Evolutionary conservation across 92 coral and sea anemone species (phyloP).

Genomic region (Pocillopora meandrina): DNA sequence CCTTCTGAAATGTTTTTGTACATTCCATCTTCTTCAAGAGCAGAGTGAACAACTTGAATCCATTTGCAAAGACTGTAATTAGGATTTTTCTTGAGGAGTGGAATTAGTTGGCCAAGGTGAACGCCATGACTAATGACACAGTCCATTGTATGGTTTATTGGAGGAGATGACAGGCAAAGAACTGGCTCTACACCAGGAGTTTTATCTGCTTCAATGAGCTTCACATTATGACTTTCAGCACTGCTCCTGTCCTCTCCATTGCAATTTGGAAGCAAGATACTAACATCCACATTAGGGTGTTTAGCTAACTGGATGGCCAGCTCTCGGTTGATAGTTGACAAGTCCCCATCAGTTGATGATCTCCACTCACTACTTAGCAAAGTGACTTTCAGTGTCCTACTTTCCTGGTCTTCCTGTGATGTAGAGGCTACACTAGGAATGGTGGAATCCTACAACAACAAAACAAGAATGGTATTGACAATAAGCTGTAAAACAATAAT

Average conservation of each 20-base stretch:
- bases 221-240: not conserved
- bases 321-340: not conserved
- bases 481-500: not conserved
- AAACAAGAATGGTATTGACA: no score
- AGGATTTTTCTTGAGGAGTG: no score
- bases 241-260: not conserved
- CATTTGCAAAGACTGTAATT: no score
- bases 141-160: not conserved
- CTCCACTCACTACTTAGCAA: not conserved
- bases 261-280: no score
- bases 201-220: not conserved
- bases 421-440: not conserved
- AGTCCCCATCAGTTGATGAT: not conserved
- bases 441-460: not conserved
- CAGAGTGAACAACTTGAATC: no score
- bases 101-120: no score
- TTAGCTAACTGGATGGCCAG: not conserved
- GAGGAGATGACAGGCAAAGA: not conserved
- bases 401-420: slow-evolving; percentile 4
- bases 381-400: not conserved
- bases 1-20: no score
- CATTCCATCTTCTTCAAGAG: no score
- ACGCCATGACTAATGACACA: not conserved
- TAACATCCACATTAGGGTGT: no score
- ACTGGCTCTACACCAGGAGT: not conserved